phyloP scores from a whole-genome alignment of 2,113 vertebrate species.

The Carollia perspicillata region DNA sequence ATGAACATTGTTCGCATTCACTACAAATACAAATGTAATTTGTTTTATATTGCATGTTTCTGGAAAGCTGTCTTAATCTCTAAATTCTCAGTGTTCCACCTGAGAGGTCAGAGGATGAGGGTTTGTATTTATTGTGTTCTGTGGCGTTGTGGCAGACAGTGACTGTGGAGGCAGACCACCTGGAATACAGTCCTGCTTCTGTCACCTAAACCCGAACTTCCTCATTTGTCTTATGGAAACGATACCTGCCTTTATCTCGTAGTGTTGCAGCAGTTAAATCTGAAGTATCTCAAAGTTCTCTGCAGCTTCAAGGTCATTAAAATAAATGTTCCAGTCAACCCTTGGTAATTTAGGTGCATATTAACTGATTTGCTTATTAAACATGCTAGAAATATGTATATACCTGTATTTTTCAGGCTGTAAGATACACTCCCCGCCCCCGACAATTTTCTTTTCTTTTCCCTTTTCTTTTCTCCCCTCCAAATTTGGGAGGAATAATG shows the following conservation, averaged over 20 bases:
- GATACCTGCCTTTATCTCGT: background rate
- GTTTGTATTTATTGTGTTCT: conserved; percentile 15
- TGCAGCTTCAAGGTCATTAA: background rate
- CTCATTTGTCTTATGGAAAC: background rate
- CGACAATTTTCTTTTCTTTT: too few species aligned
- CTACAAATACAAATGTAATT: background rate
- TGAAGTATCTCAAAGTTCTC: background rate
- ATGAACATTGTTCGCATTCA: conserved; percentile 1
- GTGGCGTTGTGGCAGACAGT: background rate
- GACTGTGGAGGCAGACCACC: background rate
- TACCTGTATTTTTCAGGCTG: too few species aligned
- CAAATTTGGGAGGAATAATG: too few species aligned
- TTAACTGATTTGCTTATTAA: conserved; percentile 31
- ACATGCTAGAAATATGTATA: background rate
- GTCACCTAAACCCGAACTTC: background rate
- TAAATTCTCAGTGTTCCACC: background rate
- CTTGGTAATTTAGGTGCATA: conserved; percentile 11
- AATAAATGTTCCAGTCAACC: background rate
- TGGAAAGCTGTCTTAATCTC: conserved; percentile 1
- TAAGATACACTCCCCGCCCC: too few species aligned
- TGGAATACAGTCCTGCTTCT: background rate
- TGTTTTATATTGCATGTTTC: background rate
- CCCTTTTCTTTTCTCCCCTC: too few species aligned
- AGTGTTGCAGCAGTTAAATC: background rate
- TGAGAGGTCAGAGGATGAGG: background rate